Evolutionary conservation across 2,797 vertebrate species (phyloP).

Genomic region (Limnodromus scolopaceus): DNA sequence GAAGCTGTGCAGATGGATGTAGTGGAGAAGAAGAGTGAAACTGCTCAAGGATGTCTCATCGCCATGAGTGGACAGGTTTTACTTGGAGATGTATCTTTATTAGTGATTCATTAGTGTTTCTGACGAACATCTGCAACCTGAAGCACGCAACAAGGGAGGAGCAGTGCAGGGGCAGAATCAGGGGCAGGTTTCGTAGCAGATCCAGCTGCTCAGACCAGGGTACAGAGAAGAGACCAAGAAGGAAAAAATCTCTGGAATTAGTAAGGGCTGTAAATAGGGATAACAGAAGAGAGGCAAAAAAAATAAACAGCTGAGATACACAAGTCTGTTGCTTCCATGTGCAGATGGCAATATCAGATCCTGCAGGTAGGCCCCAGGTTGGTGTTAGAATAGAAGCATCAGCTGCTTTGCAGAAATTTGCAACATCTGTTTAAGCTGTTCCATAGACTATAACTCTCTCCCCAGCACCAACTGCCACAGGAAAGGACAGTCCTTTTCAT

Average conservation of each 20-base stretch:
- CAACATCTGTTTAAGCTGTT: neutral
- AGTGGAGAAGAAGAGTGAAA: neutral
- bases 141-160: neutral
- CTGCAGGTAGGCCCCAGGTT: neutral
- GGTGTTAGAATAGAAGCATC: neutral
- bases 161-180: neutral
- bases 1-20: neutral
- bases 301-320: neutral
- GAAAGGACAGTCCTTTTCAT: neutral
- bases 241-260: neutral
- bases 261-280: neutral
- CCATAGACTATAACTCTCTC: neutral
- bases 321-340: neutral
- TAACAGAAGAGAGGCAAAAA: neutral
- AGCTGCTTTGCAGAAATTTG: neutral
- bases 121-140: rapidly evolving
- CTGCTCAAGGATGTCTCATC: neutral
- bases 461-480: neutral
- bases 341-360: neutral
- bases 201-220: neutral
- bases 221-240: neutral
- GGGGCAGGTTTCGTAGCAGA: neutral
- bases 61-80: neutral
- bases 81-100: neutral
- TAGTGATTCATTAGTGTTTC: neutral